Evolutionary conservation across 2,113 vertebrate species (phyloP).

Genomic region (Calonectris borealis): DNA sequence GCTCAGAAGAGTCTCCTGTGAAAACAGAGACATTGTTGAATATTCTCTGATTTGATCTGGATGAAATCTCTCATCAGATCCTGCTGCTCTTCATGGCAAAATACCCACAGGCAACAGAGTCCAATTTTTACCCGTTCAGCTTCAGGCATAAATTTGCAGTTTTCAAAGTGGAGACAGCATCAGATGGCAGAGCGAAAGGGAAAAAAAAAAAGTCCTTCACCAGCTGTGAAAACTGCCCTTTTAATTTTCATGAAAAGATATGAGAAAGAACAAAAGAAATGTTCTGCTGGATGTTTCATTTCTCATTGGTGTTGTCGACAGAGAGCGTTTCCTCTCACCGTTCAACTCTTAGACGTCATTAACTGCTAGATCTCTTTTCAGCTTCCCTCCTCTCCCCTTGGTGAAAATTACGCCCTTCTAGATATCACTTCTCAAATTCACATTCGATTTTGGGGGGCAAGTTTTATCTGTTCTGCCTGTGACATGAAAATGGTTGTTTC

Average conservation of each 20-base stretch:
- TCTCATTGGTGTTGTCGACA: conserved; percentile 6
- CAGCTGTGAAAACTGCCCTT: conserved; percentile 58
- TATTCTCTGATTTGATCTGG: conserved; percentile 49
- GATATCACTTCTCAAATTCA: conserved; percentile 3
- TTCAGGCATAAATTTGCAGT: conserved; percentile 36
- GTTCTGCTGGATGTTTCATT: conserved; percentile 41
- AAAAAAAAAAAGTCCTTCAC: not conserved
- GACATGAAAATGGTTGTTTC: not conserved
- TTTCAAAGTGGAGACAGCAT: conserved; percentile 44
- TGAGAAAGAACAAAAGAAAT: conserved; percentile 41
- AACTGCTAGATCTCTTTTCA: conserved; percentile 15
- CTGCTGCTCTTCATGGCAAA: conserved; percentile 7
- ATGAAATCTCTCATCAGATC: conserved; percentile 39
- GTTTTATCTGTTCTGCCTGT: not conserved
- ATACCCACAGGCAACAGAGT: conserved; percentile 35
- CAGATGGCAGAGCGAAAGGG: not conserved
- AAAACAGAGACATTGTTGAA: conserved; percentile 18
- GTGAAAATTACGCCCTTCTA: not conserved
- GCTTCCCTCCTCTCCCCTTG: not conserved
- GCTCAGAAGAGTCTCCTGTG: not conserved
- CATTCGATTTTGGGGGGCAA: not conserved
- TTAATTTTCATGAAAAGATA: conserved; percentile 62
- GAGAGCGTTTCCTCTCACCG: not conserved
- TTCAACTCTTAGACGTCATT: conserved; percentile 1
- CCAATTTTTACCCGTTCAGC: conserved; percentile 38